Evolutionary conservation across 2,113 vertebrate genomes (phyloP), one percentile per base, ranked within the genome.

Genomic region (Gopherus flavomarginatus): DNA sequence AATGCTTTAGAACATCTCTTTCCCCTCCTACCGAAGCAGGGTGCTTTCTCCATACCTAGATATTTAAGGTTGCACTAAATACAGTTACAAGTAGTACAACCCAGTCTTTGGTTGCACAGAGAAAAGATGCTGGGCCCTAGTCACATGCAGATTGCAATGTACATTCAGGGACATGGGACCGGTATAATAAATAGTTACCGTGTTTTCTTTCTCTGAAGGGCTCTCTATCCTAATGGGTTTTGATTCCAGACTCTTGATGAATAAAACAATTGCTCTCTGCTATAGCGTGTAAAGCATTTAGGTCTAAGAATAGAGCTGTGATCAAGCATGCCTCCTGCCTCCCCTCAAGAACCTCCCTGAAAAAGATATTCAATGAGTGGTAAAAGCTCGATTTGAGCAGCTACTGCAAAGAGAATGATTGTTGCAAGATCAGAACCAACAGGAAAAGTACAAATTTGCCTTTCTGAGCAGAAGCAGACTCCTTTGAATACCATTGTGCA

Each of bases 171-270:
- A 5, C 8, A 2, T 0, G 10, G 47, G 87, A 27, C 5, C n/a
- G 3, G 0, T 1, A 0, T 57, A 54, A 13, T 3, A 3, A 17
- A 1, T 16, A 1, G 42, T 35, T 8, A 1, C 0, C 0, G 35
- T 26, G 31, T 78, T 78, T 44, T 0, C 1, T 26, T 0, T 1
- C 81, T 0, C 0, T 4, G 38, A 2, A 2, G 0, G 31, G 79
- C 14, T 90, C 72, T 88, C 62, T 42, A 2, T 12, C 85, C 1
- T 1, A n/a, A n/a, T 0, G 0, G 1, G 24, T 12, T 56, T 42
- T 50, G 22, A 14, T 44, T 83, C 72, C 69, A 4, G 87, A 2
- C 2, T 52, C 12, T 11, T 29, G 85, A 83, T 89, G 83, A 91
- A 94, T 77, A 85, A 83, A 87, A 44, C 47, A 85, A 65, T 29